These are phyloP conservation scores for Lumbricus terrestris DNA, from an alignment of 2,888 invertebrate genomes.

Conservation along the genomic window DNA sequence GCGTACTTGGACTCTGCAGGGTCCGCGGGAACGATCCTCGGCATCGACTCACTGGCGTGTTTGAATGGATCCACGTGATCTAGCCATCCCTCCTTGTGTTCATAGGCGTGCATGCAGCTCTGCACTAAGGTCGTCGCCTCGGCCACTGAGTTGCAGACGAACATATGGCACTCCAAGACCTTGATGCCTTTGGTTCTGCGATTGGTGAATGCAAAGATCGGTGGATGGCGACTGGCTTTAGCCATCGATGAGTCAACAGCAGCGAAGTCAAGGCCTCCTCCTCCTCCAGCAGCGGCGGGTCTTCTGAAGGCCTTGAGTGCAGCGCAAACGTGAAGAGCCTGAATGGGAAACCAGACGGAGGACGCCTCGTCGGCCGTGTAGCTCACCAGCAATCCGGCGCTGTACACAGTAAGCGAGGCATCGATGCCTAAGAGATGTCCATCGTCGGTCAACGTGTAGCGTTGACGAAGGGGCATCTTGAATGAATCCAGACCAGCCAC, in stretches of 20 bases:
- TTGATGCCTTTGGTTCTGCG: conserved; percentile 52
- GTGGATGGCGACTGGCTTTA: conserved; percentile 45
- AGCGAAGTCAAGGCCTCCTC: conserved; percentile 46
- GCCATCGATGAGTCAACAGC: conserved; percentile 51
- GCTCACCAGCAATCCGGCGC: conserved; percentile 85
- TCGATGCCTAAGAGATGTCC: conserved; percentile 49
- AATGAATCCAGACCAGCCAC: conserved; percentile 54
- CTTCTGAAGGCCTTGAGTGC: conserved; percentile 52
- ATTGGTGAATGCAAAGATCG: conserved; percentile 56
- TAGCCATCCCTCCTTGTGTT: conserved; percentile 65
- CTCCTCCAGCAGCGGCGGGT: conserved; percentile 34
- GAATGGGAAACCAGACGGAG: conserved; percentile 55
- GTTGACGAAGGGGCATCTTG: conserved; percentile 46
- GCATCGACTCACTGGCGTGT: neutral
- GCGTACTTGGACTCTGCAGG: neutral
- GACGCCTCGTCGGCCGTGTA: conserved; percentile 68
- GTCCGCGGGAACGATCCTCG: neutral
- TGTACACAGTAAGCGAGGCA: conserved; percentile 95
- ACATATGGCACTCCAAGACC: conserved; percentile 56
- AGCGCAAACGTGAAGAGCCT: conserved; percentile 53
- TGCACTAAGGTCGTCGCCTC: conserved; percentile 95
- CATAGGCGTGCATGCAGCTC: conserved; percentile 96
- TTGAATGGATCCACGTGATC: conserved; percentile 29
- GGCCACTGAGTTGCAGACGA: conserved; percentile 70
- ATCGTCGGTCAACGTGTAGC: conserved; percentile 41